These are phyloP conservation scores for Polyploca ridens DNA, from an alignment of 2,888 invertebrate species.

Conservation along the genomic window DNA sequence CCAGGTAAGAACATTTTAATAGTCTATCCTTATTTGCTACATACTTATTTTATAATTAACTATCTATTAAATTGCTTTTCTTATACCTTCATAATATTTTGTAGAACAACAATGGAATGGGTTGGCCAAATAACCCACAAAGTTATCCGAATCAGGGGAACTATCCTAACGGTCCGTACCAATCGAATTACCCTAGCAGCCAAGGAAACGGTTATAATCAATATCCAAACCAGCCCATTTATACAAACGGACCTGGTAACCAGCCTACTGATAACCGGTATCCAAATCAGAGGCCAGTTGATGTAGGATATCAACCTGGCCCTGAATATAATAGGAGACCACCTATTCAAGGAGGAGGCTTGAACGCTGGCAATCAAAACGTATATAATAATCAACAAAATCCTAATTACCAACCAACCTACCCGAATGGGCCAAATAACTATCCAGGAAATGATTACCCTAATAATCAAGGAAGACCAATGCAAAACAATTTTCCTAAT, in stretches of 20 bases:
- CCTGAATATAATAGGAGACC: neutral
- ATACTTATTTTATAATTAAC: neutral
- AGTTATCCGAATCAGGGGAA: slow-evolving; percentile 5
- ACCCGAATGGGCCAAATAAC: slow-evolving; percentile 6
- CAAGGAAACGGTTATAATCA: slow-evolving; percentile 5
- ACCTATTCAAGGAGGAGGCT: slow-evolving; percentile 1
- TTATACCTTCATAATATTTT: neutral
- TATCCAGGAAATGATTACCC: neutral
- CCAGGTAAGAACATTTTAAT: slow-evolving; percentile 25
- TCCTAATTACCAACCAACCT: slow-evolving; percentile 22
- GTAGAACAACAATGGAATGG: neutral
- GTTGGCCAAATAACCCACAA: neutral
- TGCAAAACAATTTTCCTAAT: neutral
- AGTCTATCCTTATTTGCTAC: neutral
- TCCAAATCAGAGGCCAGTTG: neutral
- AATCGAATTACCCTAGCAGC: neutral
- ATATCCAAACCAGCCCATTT: slow-evolving; percentile 3
- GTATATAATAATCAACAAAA: slow-evolving; percentile 13
- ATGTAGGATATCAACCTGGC: neutral
- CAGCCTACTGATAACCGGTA: neutral
- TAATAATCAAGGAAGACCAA: neutral
- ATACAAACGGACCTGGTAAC: neutral
- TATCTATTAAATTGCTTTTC: neutral
- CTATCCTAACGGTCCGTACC: slow-evolving; percentile 1
- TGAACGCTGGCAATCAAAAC: neutral